Evolutionary conservation across 2,113 vertebrate genomes (phyloP).

Genomic region (Corvus moneduloides): DNA sequence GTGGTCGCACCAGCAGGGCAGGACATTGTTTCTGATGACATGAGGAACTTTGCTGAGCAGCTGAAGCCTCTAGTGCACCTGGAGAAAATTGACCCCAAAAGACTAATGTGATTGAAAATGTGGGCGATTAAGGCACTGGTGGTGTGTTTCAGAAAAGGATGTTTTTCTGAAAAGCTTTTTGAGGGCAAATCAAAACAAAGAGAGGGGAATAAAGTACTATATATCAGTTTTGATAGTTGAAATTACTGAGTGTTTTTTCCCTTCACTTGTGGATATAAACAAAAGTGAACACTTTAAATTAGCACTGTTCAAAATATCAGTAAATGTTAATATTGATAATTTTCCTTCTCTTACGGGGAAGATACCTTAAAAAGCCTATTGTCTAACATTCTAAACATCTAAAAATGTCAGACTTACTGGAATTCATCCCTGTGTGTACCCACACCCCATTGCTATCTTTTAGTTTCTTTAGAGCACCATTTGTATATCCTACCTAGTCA

Average conservation of each 20-base stretch:
- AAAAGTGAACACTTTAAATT: background rate
- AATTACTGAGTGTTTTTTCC: background rate
- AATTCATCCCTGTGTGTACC: background rate
- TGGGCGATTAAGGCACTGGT: background rate
- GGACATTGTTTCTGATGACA: constrained; percentile 87
- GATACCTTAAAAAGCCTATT: background rate
- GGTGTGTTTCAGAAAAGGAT: background rate
- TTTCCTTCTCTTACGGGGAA: background rate
- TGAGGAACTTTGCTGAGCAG: constrained; percentile 96
- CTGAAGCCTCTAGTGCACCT: constrained; percentile 94
- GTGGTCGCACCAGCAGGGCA: constrained; percentile 78
- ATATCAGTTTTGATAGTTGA: fast-evolving
- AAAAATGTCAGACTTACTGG: background rate
- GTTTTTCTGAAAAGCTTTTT: background rate
- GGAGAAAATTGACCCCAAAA: constrained; percentile 97
- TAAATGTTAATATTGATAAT: background rate
- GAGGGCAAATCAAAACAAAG: background rate
- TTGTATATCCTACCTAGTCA: background rate
- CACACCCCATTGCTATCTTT: background rate
- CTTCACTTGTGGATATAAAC: background rate
- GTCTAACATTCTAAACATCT: background rate
- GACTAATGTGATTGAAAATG: constrained; percentile 73
- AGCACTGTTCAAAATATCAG: background rate
- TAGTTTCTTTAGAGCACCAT: background rate
- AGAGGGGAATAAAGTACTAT: background rate